These are phyloP conservation scores for Leptocoma aspasia DNA, from an alignment of 2,113 vertebrate species.

Conservation along the genomic window DNA sequence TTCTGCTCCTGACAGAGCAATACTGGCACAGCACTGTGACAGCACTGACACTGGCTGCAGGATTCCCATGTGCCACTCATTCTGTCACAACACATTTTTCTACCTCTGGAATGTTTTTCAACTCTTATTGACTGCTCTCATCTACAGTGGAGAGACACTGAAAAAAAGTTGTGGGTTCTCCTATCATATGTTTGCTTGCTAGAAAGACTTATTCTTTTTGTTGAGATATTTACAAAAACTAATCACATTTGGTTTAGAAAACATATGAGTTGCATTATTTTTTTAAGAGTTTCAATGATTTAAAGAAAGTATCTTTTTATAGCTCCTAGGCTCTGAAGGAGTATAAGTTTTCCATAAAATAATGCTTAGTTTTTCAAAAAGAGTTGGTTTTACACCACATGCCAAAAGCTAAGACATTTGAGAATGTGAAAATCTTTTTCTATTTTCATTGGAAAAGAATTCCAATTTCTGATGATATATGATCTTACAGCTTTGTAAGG, in stretches of 20 bases:
- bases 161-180: background rate
- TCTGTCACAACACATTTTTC: background rate
- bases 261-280: background rate
- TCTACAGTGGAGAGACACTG: background rate
- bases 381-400: background rate
- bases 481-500: constrained; percentile 18
- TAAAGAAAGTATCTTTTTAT: background rate
- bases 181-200: background rate
- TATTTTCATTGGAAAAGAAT: constrained; percentile 32
- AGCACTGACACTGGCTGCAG: background rate
- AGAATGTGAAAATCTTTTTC: background rate
- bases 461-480: background rate
- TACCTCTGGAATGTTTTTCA: background rate
- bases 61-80: background rate
- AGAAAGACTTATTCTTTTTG: background rate
- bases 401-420: constrained; percentile 23
- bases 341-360: constrained; percentile 29
- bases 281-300: background rate
- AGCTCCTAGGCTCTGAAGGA: background rate
- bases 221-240: background rate
- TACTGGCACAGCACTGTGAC: background rate
- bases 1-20: background rate
- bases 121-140: background rate
- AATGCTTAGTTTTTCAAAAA: background rate
- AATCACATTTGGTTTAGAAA: background rate